A percentile compares a stretch with the other conserved stretches of the same genome.
Evolutionary conservation across 2,888 invertebrate species (phyloP).

Genomic region (Blastobasis lacticolella): DNA sequence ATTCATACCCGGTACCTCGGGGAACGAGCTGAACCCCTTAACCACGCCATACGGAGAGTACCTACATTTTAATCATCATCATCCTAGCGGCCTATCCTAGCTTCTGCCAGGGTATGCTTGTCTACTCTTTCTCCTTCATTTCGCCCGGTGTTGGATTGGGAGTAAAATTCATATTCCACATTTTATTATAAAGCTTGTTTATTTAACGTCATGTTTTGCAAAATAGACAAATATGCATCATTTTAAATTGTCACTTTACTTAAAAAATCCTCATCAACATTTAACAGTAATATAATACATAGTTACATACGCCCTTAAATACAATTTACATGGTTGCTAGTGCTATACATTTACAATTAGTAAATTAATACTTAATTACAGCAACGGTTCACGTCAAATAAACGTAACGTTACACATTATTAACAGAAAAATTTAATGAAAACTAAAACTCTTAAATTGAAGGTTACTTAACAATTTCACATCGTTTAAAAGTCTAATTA

Average conservation of each 20-base stretch:
- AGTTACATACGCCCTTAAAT: slow-evolving; percentile 44
- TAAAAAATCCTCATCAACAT: slow-evolving; percentile 67
- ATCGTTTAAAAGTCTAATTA: slow-evolving; percentile 54
- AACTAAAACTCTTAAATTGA: not conserved
- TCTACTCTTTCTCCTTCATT: too few species aligned
- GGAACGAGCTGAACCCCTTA: too few species aligned
- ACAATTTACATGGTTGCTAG: slow-evolving; percentile 20
- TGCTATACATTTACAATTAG: slow-evolving; percentile 9
- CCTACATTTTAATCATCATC: too few species aligned
- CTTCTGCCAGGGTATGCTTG: too few species aligned
- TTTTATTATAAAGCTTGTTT: slow-evolving; percentile 66
- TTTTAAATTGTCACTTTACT: slow-evolving; percentile 60
- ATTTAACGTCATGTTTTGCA: slow-evolving; percentile 73
- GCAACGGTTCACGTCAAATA: not conserved
- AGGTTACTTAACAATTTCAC: slow-evolving; percentile 17
- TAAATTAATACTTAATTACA: not conserved
- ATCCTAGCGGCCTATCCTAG: too few species aligned
- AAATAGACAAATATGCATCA: slow-evolving; percentile 72
- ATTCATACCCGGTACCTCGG: too few species aligned
- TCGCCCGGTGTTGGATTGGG: too few species aligned
- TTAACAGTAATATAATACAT: slow-evolving; percentile 65
- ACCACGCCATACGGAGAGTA: too few species aligned
- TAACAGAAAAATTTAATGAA: slow-evolving; percentile 1
- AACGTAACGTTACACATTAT: not conserved
- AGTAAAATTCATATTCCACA: slow-evolving; percentile 12